These are phyloP conservation scores for Acanthurus leucopareius DNA, from an alignment of 2,797 vertebrate genomes.

Conservation along the genomic window DNA sequence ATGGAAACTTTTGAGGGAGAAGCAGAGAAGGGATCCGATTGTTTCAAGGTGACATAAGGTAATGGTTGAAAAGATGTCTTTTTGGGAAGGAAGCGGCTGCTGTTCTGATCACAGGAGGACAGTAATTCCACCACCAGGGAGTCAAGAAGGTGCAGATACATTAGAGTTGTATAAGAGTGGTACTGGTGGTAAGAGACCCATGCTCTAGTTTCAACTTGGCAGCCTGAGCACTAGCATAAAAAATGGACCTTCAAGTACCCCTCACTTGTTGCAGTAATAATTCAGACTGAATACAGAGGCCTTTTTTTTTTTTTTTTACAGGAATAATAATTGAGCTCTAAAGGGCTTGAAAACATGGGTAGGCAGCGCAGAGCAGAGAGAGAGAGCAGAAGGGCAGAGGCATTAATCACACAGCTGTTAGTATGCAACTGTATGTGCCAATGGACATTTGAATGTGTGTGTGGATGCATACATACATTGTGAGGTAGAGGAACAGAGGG, in stretches of 20 bases:
- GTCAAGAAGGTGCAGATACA: slow-evolving; percentile 13
- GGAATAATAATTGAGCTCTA: slow-evolving; percentile 22
- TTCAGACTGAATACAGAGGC: slow-evolving; percentile 41
- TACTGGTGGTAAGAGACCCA: slow-evolving; percentile 19
- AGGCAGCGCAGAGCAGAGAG: slow-evolving; percentile 15
- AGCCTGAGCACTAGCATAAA: slow-evolving; percentile 58
- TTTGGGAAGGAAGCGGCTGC: slow-evolving; percentile 3
- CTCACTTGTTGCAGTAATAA: slow-evolving; percentile 54
- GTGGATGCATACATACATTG: neutral
- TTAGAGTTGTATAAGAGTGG: slow-evolving; percentile 26
- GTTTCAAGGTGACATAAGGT: slow-evolving; percentile 30
- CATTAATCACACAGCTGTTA: slow-evolving; percentile 7
- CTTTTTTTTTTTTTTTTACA: neutral
- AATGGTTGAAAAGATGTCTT: slow-evolving; percentile 21
- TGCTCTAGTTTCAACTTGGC: slow-evolving; percentile 45
- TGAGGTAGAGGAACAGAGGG: neutral
- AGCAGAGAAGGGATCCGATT: neutral
- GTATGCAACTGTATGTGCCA: neutral
- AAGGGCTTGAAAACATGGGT: slow-evolving; percentile 23
- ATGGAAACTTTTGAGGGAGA: slow-evolving; percentile 18
- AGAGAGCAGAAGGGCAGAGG: neutral
- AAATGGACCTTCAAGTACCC: slow-evolving; percentile 58
- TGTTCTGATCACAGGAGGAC: slow-evolving; percentile 30
- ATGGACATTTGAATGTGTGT: slow-evolving; percentile 8
- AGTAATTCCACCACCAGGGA: slow-evolving; percentile 21